Evolutionary conservation across 2,113 vertebrate species (phyloP), one percentile per base, ranked within the genome.

Genomic region (Lathamus discolor): DNA sequence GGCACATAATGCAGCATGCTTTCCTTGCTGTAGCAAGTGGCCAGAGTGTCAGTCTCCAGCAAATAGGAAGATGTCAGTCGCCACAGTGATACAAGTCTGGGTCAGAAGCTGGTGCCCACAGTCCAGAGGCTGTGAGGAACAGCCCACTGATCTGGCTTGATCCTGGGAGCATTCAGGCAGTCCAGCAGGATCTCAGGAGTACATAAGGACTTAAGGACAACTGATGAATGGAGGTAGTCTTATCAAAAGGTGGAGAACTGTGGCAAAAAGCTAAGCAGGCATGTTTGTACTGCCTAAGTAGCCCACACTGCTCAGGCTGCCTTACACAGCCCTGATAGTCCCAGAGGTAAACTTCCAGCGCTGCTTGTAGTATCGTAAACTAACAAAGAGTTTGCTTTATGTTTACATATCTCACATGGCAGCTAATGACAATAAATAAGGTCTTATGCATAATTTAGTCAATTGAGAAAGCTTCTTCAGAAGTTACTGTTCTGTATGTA

Each of bases 371-470:
- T 63, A 69, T 77, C 55, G 35, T 68, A 90, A 94, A 86, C 61
- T 33, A 84, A 61, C 73, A 63, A 51, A 77, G 77, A 86, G 33
- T 81, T 90, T 81, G 25, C 35, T 88, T 35, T 67, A 0, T 95
- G 5, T 83, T 95, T 93, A 67, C 24, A 2, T 31, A 35, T 63
- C 54, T 86, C 70, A 28, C 39, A 49, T 43, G 78, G 52, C 24
- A 86, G 76, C 51, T 95, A 92, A 94, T 86, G 76, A 69, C 66
- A 79, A 52, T 61, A 52, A 77, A 39, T 93, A 88, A 68, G 61
- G 72, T 61, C n/a, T 94, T 88, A 64, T 1, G 5, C 73, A 55
- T 92, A 86, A 72, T 92, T 96, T 90, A 92, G 44, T 75, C 37
- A 88, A 14, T 4, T 44, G 13, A 74, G 61, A 69, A 83, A 41